Evolutionary conservation across 2,797 vertebrate species (phyloP), one percentile per base, ranked within the genome.

Genomic region (Nannoperca australis): DNA sequence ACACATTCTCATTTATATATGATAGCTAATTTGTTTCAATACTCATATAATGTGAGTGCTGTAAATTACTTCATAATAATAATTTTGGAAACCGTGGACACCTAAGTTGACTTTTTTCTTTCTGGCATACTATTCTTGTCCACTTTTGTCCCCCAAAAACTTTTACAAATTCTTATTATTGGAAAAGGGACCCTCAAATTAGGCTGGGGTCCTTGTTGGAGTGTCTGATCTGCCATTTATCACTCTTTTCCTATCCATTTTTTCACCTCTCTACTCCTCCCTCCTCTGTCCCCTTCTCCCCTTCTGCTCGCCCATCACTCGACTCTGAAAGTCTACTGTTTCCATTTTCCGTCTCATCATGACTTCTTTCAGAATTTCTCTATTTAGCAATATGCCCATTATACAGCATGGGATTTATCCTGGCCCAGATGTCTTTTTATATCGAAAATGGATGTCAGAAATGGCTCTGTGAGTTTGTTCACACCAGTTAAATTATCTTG

Each of bases 381-480:
- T 4, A 50, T 76, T 53, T 42, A 45, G n/a, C 5, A 5, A 50
- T 18, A 30, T 38, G 15, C 36, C 20, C 34, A 64, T 20, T 5
- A 58, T 27, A 66, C 44, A 56, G 24, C 20, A 53, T 38, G 53
- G 24, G 45, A 69, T 65, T 69, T 47, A 69, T 44, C 27, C 40
- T 55, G 20, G 20, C 44, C 45, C 17, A 56, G 53, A 74, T 74
- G 45, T 67, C 34, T 59, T 76, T 60, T 55, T 65, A 53, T 20
- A 50, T 32, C 65, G 22, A 44, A 65, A 82, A 79, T 76, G 11
- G 63, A 70, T 65, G 66, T 63, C 50, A 70, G 50, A 72, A 63
- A 73, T 58, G 45, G 40, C 44, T 62, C 22, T 22, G 42, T 50
- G 30, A 69, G 40, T 44, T 71, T 70, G 66, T 58, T 70, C 42